Conservation (phyloP, 92 coral and sea anemone genomes). For the Anthopleura xanthogrammica region DNA sequence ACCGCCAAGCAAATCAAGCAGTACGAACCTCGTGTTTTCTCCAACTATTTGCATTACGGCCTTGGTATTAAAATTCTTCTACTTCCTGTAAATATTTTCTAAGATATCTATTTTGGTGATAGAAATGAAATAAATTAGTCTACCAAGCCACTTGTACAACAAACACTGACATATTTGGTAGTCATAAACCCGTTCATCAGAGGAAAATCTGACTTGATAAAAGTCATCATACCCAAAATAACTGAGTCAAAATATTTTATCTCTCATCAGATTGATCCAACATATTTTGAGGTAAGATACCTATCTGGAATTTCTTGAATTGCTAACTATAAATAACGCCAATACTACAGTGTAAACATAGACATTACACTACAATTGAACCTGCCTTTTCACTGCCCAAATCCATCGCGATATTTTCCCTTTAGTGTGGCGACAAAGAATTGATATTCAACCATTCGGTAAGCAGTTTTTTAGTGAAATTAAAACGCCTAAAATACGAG, state of each 20-base stretch:
- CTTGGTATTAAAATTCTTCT: not conserved
- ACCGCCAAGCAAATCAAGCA: too few relatives aligned
- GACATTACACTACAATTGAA: too few relatives aligned
- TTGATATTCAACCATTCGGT: too few relatives aligned
- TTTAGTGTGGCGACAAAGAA: too few relatives aligned
- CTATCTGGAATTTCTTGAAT: not conserved
- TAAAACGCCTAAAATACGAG: too few relatives aligned
- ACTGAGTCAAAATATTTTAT: not conserved
- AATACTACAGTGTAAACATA: not conserved
- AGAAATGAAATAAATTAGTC: not conserved
- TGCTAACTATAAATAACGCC: not conserved
- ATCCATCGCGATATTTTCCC: too few relatives aligned
- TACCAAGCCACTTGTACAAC: not conserved
- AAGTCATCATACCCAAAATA: not conserved
- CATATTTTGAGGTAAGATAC: not conserved
- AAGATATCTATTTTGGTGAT: not conserved
- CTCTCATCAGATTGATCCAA: not conserved
- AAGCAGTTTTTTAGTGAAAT: too few relatives aligned
- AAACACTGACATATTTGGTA: not conserved
- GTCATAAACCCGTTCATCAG: not conserved
- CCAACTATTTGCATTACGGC: too few relatives aligned
- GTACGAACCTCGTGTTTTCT: too few relatives aligned
- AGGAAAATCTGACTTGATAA: not conserved
- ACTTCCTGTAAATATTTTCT: slow-evolving; percentile 2
- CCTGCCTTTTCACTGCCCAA: too few relatives aligned